Base-by-base conservation (phyloP, 2,113 vertebrate species). In the Chionomys nivalis region DNA sequence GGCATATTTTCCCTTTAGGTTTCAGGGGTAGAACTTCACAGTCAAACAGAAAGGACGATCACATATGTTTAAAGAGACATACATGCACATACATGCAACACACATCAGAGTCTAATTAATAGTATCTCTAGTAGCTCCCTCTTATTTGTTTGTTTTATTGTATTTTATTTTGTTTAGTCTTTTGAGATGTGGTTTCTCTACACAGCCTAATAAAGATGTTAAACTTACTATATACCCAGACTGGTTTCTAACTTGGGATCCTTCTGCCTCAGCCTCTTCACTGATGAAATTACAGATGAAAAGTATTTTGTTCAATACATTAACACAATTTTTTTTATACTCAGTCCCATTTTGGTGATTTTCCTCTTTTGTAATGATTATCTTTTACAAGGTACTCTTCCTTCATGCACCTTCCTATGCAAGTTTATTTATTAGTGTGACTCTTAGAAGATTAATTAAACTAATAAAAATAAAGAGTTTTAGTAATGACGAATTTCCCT, bases 361-460 rank as follows among this genome's bases (percentile, higher is more conserved):
- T 78, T 31, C 11, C 6, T 89, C 26, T 65, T 83, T 87, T 72
- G 21, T 36, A 66, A 23, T 26, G 81, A 11, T 66, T 92, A 72
- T 58, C 12, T 65, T 16, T 75, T 82, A 44, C 8, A 68, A 44
- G 8, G 21, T 42, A 65, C 0, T 63, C 52, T 44, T 13, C 24
- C 16, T 72, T 78, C 36, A 85, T 61, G 61, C 42, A 87, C 16
- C 33, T 72, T 61, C 0, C 9, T 66, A 28, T 36, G 49, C 7
- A 83, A 87, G 7, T 14, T 0, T 61, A 76, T 72, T 61, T 61
- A 61, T 65, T 88, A 83, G n/a, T 2, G 33, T 94, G 93, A 78
- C 76, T 86, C 28, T 52, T 63, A 21, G 88, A 42, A 81, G 65
- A 72, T 89, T 94, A 91, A 66, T 90, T 89, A 76, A 83, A 36